Percentiles rank a stretch among this genome's conserved stretches.
Evolutionary conservation across 2,797 vertebrate genomes (phyloP).

Genomic region (Anabacerthia variegaticeps): DNA sequence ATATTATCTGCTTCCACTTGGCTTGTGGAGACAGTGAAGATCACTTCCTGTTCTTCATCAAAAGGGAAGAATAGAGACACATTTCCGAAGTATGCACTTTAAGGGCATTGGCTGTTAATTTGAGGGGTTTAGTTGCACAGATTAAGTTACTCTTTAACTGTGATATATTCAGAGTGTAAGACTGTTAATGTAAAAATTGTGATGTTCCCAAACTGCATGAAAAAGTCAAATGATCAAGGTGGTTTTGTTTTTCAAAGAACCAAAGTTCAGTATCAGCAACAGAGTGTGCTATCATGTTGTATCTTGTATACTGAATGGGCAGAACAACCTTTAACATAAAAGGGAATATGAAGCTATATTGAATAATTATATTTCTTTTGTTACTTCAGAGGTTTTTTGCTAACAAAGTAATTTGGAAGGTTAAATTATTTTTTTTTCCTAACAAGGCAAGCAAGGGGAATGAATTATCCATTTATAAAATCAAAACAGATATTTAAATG

Average conservation of each 20-base stretch:
- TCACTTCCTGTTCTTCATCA: neutral
- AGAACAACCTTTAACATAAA: neutral
- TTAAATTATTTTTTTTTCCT: conserved; percentile 23
- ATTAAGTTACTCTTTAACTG: neutral
- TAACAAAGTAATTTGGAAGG: conserved; percentile 13
- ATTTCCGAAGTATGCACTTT: neutral
- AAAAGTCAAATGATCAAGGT: neutral
- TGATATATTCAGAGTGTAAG: neutral
- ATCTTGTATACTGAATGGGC: neutral
- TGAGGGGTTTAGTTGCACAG: neutral
- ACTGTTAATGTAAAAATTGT: neutral
- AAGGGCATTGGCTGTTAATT: neutral
- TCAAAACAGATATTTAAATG: conserved; percentile 52
- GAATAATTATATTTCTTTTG: neutral
- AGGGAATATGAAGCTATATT: neutral
- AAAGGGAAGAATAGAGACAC: neutral
- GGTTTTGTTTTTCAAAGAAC: neutral
- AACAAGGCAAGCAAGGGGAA: conserved; percentile 7
- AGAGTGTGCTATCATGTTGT: neutral
- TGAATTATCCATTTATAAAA: conserved; percentile 49
- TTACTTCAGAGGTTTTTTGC: neutral
- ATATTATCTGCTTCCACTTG: neutral
- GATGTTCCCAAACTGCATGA: neutral
- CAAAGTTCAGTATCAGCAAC: neutral
- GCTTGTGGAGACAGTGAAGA: neutral